Base-by-base conservation (phyloP, 2,888 invertebrate genomes). In the Zonitis immaculata region DNA sequence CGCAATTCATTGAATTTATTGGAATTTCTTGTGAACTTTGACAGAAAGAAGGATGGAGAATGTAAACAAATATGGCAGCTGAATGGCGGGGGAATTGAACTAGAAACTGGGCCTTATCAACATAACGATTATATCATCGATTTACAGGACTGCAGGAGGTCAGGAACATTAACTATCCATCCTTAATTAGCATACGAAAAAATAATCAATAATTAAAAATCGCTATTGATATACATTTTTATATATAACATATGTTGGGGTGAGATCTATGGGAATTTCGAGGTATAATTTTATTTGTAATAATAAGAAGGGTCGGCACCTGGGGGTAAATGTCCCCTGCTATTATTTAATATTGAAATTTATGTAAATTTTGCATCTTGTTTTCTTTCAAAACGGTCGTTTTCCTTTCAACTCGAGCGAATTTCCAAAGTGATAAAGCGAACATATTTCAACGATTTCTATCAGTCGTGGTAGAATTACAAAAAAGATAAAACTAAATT, bases 31-130 rank as follows among this genome's bases (percentile, higher is more conserved):
- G 59, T 61, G 57, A 57, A 59, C 51, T 57, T 55, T 63, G 64
- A 62, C 62, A 58, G 59, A 55, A 62, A 65, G 49, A 62, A 58
- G 64, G 69, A 68, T 63, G 64, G 64, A 61, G 56, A 63, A 68
- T 66, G 69, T 71, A 71, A 70, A 70, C 69, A 71, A 69, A 70
- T 63, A 69, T 69, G 68, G 69, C 64, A 60, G 63, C 49, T 54
- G 58, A 18, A 45, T 46, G 61, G 65, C 66, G 66, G 65, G 65
- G 65, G 61, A 66, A 65, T 63, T 62, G 63, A 66, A 65, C 61
- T 62, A 54, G 59, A 57, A 49, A 52, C 57, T 28, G 42, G 32
- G 46, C 50, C 35, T 35, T 35, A 35, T 35, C 39, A 18, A 9
- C 9, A 3, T 6, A 5, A 5, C 1, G 4, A n/a, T 39, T 11